Evolutionary conservation across 2,888 invertebrate species (phyloP).

Genomic region (Zygaena filipendulae): DNA sequence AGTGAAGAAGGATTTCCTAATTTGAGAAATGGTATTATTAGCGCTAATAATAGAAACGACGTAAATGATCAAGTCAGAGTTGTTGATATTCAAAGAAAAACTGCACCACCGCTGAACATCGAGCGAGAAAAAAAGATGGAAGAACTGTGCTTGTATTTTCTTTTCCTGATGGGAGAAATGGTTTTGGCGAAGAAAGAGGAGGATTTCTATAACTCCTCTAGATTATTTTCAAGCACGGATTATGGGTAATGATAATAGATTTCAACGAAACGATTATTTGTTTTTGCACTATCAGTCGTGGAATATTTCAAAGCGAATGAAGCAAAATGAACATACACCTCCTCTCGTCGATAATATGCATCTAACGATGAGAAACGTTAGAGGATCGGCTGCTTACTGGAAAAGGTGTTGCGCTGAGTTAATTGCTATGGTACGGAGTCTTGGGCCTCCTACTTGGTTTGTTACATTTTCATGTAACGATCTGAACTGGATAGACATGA

Average conservation of each 20-base stretch:
- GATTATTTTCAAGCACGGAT: constrained; percentile 19
- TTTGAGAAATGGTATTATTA: neutral
- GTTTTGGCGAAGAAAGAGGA: constrained; percentile 19
- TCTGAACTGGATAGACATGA: constrained; percentile 26
- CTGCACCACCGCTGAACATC: neutral
- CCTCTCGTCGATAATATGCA: constrained; percentile 23
- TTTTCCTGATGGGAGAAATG: constrained; percentile 18
- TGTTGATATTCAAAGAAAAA: neutral
- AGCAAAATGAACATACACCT: constrained; percentile 13
- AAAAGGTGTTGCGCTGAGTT: constrained; percentile 20
- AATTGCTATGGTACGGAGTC: constrained; percentile 23
- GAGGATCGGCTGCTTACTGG: constrained; percentile 20
- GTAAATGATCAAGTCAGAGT: too few relatives aligned
- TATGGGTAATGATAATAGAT: constrained; percentile 16
- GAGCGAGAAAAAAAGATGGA: neutral
- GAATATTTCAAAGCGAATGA: constrained; percentile 18
- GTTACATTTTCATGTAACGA: constrained; percentile 23
- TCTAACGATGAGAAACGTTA: constrained; percentile 24
- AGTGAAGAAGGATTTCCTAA: neutral
- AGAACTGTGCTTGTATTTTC: neutral
- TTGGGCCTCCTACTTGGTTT: constrained; percentile 29
- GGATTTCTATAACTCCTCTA: neutral
- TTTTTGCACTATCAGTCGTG: constrained; percentile 25
- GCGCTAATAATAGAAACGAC: neutral
- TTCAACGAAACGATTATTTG: constrained; percentile 22